phyloP scores from a whole-genome alignment of 2,797 vertebrate genomes.

The Peromyscus eremicus region DNA sequence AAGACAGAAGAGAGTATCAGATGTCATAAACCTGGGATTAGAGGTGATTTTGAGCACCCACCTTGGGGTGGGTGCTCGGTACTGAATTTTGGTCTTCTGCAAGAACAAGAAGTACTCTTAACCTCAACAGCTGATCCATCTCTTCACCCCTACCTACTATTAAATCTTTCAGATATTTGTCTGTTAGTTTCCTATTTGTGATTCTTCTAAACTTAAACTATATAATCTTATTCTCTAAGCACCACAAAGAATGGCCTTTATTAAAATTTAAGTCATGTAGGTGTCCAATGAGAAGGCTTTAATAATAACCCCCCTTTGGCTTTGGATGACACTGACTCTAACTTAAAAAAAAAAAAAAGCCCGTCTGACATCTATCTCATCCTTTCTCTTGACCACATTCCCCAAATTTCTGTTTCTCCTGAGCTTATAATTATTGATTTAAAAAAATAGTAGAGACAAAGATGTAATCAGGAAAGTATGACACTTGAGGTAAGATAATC shows the following conservation, averaged over 20 bases:
- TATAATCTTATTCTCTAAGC: not conserved
- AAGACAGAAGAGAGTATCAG: not conserved
- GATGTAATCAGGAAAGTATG: not conserved
- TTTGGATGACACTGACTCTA: not conserved
- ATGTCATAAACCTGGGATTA: not conserved
- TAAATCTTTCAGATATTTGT: not conserved
- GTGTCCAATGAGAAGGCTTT: not conserved
- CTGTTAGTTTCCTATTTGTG: not conserved
- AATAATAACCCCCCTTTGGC: not conserved
- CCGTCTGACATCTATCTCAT: not conserved
- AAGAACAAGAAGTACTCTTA: not conserved
- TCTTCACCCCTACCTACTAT: too few species aligned
- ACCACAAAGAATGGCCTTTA: not conserved
- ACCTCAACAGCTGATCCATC: not conserved
- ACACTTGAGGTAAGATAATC: not conserved
- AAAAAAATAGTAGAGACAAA: not conserved
- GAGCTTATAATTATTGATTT: not conserved
- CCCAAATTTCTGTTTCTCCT: not conserved
- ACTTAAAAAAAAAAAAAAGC: not conserved
- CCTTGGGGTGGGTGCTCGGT: fast-evolving
- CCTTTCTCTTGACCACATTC: not conserved
- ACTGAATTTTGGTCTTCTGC: not conserved
- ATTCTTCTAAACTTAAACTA: not conserved
- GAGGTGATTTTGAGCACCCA: not conserved
- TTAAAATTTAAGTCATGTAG: not conserved